Evolutionary conservation across 1,140 invertebrate species (phyloP).

Genomic region (Diachasmimorpha longicaudata): DNA sequence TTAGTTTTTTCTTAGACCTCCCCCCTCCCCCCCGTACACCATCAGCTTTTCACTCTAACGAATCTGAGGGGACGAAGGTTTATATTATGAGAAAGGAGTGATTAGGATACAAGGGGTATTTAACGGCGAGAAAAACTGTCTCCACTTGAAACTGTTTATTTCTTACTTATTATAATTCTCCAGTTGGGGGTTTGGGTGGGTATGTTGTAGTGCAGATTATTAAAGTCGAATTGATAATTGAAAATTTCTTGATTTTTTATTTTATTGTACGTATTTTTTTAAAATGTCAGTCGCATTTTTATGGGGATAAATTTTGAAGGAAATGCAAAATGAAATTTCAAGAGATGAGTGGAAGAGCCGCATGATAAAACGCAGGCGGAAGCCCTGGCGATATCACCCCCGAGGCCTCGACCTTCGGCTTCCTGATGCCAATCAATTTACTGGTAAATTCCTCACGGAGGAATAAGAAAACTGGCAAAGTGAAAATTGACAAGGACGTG

Average conservation of each 20-base stretch:
- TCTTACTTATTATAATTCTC: too few relatives aligned
- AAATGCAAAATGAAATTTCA: too few relatives aligned
- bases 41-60: slow-evolving; percentile 3
- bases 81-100: not conserved
- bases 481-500: slow-evolving; percentile 6
- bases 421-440: slow-evolving; percentile 4
- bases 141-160: too few relatives aligned
- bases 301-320: too few relatives aligned
- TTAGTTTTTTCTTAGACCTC: not conserved
- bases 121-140: too few relatives aligned
- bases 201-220: too few relatives aligned
- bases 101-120: not conserved
- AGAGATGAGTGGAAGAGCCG: not conserved
- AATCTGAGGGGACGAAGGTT: slow-evolving; percentile 1
- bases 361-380: not conserved
- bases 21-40: not conserved
- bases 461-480: not conserved
- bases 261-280: too few relatives aligned
- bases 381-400: not conserved
- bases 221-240: too few relatives aligned
- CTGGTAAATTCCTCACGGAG: not conserved
- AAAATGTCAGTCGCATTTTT: too few relatives aligned
- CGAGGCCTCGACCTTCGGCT: slow-evolving; percentile 1
- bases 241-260: too few relatives aligned
- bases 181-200: too few relatives aligned